Base-by-base conservation (phyloP, 2,113 vertebrate species). In the Pao palembangensis region DNA sequence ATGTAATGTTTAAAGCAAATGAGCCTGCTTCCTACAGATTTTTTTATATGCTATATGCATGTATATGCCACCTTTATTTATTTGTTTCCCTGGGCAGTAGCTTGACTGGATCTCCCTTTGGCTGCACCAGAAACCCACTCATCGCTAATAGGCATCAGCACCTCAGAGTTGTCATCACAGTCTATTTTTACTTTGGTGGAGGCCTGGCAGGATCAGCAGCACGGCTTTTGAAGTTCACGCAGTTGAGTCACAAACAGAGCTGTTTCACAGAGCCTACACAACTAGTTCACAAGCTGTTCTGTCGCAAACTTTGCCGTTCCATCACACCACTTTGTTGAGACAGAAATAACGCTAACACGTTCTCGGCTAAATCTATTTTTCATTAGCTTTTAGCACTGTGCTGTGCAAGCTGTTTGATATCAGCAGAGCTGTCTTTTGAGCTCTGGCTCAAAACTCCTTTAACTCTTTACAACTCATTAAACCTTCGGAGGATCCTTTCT, bases 241-340 rank as follows among this genome's bases (percentile, higher is more conserved):
- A 67, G 68, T 73, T 87, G 82, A 87, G 79, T 87, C 82, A 85
- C 80, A 87, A 79, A 79, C 81, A 80, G 58, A 68, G 34, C 52
- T 59, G 76, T 78, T 82, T 83, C 85, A 80, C 81, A 79, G 80
- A 80, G 76, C 79, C 76, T 78, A 81, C 85, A 85, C 82, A 84
- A 83, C 78, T 76, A 84, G 75, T 81, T 84, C 85, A 79, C 88
- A 85, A 87, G 86, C 87, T 88, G 88, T 71, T 87, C 75, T 57
- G 61, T 62, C 48, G 57, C 86, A 85, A 80, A 83, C 75, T 76
- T 82, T 78, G 80, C 64, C 67, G 11, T 85, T 75, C 81, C 69
- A 64, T 74, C 83, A 61, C 25, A n/a, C 25, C 56, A 52, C 76
- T 73, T 73, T 69, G 71, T 62, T 77, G 71, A 77, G 76, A 76